These are phyloP conservation scores for Eolophus roseicapilla DNA, from an alignment of 2,113 vertebrate genomes.

Conservation along the genomic window DNA sequence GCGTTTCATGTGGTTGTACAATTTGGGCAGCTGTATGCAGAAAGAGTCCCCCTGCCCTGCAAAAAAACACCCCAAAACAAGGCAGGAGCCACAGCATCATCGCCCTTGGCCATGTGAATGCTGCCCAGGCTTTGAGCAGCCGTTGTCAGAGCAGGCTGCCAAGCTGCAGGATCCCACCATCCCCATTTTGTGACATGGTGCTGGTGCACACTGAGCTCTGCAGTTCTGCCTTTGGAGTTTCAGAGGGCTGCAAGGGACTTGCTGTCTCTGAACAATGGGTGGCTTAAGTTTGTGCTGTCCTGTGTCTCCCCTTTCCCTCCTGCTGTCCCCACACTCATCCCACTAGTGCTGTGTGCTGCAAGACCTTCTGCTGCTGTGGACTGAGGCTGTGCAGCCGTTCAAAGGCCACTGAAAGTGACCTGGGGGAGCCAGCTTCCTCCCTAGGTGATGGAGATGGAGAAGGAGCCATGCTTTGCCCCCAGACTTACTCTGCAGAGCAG, in stretches of 20 bases:
- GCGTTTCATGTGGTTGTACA: neutral
- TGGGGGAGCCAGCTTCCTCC: neutral
- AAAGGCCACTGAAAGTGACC: neutral
- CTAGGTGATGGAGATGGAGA: neutral
- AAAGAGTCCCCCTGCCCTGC: neutral
- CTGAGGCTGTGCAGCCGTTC: neutral
- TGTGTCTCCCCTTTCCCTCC: neutral
- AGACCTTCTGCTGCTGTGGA: neutral
- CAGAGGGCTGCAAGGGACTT: neutral
- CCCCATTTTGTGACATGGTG: rapidly evolving
- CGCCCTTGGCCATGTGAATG: neutral
- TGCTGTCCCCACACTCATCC: neutral
- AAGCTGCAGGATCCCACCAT: neutral
- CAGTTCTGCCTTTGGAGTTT: neutral
- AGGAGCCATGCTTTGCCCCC: neutral
- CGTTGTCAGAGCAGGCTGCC: rapidly evolving
- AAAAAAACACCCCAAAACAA: neutral
- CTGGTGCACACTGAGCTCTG: neutral
- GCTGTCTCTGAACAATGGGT: neutral
- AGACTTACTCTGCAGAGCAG: neutral
- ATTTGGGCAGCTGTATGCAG: neutral
- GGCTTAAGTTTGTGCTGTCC: neutral
- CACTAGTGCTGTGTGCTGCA: neutral
- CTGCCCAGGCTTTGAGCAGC: neutral
- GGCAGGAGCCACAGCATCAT: neutral